Conservation (phyloP, 2,113 vertebrate genomes). For the Prinia subflava region DNA sequence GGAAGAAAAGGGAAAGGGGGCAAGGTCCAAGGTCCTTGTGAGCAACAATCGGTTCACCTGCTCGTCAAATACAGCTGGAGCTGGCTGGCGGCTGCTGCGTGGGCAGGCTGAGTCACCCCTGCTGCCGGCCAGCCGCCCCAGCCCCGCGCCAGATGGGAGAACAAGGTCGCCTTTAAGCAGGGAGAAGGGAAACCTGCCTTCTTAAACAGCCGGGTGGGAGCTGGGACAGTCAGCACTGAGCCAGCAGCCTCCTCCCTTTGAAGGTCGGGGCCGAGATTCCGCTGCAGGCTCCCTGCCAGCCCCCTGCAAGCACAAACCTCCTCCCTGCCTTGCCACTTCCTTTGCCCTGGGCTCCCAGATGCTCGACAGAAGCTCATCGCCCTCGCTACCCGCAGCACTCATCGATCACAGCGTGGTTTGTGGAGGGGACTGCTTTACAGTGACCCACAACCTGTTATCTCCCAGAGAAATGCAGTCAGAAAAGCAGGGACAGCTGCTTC, state of each 20-base stretch:
- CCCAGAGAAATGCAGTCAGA: not conserved
- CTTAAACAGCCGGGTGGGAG: not conserved
- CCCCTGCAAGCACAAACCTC: not conserved
- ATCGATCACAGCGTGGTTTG: not conserved
- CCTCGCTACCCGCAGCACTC: fast-evolving
- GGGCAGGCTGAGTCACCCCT: constrained; percentile 22
- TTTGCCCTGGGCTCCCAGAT: not conserved
- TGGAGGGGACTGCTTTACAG: not conserved
- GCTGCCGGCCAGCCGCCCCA: not conserved
- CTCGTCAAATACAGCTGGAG: not conserved
- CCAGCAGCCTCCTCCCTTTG: not conserved
- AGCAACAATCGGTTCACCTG: not conserved
- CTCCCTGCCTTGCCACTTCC: not conserved
- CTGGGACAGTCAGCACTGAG: not conserved
- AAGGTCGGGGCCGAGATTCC: not conserved
- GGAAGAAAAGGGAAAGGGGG: not conserved
- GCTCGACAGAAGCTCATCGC: fast-evolving
- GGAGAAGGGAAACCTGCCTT: constrained; percentile 16
- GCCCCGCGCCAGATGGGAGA: not conserved
- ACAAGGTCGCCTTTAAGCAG: not conserved
- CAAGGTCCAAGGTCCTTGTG: not conserved
- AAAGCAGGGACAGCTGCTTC: fast-evolving
- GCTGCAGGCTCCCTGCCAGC: not conserved
- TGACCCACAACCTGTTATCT: not conserved
- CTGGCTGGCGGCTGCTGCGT: not conserved